Evolutionary conservation across 1,140 invertebrate species (phyloP).

Genomic region (Rhopalosiphum padi): DNA sequence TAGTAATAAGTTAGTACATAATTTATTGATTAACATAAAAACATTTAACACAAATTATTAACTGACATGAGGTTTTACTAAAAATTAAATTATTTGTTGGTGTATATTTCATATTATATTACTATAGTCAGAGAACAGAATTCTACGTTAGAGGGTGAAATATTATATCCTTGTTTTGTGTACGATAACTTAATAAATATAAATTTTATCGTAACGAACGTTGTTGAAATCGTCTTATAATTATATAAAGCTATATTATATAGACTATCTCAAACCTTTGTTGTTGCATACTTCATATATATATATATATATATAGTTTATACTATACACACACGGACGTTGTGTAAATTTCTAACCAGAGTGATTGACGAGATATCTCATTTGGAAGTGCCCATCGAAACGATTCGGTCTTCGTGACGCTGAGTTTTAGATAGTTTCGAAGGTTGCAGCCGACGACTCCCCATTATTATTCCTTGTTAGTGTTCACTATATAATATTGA

Average conservation of each 20-base stretch:
- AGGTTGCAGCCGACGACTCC: neutral
- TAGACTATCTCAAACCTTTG: neutral
- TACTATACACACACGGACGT: neutral
- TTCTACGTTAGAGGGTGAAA: neutral
- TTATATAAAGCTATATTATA: no score
- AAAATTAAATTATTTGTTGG: neutral
- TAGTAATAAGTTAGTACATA: neutral
- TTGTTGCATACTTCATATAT: neutral
- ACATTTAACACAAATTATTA: neutral
- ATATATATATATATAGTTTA: neutral
- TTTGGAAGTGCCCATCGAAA: neutral
- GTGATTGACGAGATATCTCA: constrained; percentile 24
- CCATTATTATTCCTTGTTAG: neutral
- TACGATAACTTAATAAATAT: neutral
- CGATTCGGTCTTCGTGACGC: neutral
- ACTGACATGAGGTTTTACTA: neutral
- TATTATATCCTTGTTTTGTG: neutral
- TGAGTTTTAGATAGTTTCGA: neutral
- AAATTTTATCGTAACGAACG: neutral
- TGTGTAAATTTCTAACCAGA: neutral
- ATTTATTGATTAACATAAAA: neutral
- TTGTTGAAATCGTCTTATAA: neutral
- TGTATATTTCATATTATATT: neutral
- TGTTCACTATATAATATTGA: neutral
- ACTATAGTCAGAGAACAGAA: neutral